Evolutionary conservation across 2,113 vertebrate species (phyloP).

Genomic region (Phalacrocorax brasilianus): DNA sequence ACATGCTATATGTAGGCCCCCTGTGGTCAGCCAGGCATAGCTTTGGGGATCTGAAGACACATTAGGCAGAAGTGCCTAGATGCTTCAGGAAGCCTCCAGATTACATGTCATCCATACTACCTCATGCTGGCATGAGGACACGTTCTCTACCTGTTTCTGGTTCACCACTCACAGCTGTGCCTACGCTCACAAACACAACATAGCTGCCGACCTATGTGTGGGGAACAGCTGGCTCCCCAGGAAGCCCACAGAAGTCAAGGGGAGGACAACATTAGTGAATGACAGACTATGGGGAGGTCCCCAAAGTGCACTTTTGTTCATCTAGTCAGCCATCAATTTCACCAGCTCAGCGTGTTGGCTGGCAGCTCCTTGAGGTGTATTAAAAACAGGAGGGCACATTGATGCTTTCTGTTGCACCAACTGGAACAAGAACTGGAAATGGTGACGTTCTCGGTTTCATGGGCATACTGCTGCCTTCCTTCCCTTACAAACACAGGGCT

Average conservation of each 20-base stretch:
- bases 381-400: neutral
- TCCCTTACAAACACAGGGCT: neutral
- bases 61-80: neutral
- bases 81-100: neutral
- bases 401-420: neutral
- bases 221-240: constrained; percentile 41
- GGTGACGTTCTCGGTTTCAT: neutral
- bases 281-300: constrained; percentile 50
- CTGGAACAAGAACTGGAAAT: neutral
- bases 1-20: neutral
- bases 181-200: neutral
- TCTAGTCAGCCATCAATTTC: constrained; percentile 54
- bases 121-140: neutral
- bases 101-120: neutral
- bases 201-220: neutral
- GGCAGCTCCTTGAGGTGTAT: constrained; percentile 38
- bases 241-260: constrained; percentile 43
- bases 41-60: neutral
- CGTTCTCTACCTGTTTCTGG: constrained; percentile 41
- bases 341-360: constrained; percentile 10
- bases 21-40: neutral
- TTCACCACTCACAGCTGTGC: constrained; percentile 52
- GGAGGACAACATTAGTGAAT: constrained; percentile 48
- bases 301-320: constrained; percentile 53
- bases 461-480: neutral